These are phyloP conservation scores for Raphicerus campestris DNA, from an alignment of 2,113 vertebrate genomes.

Conservation along the genomic window DNA sequence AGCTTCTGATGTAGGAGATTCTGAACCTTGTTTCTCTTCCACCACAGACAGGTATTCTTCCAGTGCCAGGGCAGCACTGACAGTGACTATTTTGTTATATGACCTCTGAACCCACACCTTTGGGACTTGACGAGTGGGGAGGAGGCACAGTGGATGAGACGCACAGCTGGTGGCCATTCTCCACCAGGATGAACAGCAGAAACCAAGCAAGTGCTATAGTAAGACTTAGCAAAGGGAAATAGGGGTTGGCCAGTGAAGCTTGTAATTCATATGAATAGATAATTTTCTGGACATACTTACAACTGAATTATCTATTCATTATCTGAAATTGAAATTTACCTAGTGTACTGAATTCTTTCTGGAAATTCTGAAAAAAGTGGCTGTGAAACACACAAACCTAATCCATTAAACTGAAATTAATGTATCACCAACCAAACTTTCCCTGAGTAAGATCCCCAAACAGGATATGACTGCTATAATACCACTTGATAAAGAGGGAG, in stretches of 20 bases:
- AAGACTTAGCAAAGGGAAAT: background rate
- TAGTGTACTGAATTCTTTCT: background rate
- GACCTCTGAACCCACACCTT: background rate
- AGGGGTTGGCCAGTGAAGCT: background rate
- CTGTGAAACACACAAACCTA: background rate
- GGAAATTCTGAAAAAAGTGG: background rate
- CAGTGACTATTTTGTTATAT: background rate
- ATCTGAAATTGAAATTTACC: background rate
- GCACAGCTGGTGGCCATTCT: background rate
- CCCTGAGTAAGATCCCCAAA: background rate
- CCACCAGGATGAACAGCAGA: background rate
- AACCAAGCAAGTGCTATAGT: background rate
- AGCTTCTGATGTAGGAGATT: background rate
- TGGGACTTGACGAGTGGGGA: background rate
- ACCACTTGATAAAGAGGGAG: background rate
- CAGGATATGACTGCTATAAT: background rate
- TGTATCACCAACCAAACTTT: background rate
- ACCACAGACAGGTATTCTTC: background rate
- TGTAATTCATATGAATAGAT: background rate
- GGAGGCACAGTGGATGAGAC: background rate
- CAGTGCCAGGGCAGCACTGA: accelerated
- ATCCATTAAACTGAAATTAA: background rate
- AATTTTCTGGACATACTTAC: background rate
- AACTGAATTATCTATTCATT: background rate
- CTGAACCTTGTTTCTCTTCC: background rate